Evolutionary conservation across 2,797 vertebrate species (phyloP).

Genomic region (Dipus sagitta): DNA sequence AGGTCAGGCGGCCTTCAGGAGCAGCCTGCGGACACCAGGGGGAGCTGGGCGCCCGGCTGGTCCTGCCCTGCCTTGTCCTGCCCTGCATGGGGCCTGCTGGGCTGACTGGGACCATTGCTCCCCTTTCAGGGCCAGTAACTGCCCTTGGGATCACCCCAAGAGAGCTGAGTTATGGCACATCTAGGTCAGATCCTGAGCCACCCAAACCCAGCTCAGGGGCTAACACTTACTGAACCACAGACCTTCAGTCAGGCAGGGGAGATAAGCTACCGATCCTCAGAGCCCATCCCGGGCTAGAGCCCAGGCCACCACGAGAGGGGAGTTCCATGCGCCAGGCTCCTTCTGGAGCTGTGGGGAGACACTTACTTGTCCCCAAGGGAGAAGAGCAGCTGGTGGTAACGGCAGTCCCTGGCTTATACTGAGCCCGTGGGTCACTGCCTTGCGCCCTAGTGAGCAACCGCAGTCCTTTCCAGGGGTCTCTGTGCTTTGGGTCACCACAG

Average conservation of each 20-base stretch:
- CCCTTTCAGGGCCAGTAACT: neutral
- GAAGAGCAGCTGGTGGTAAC: fast-evolving
- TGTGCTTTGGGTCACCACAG: neutral
- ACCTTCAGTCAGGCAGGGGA: fast-evolving
- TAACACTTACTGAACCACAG: neutral
- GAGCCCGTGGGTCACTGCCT: neutral
- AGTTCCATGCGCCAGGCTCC: neutral
- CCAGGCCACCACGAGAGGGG: fast-evolving
- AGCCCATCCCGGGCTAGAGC: fast-evolving
- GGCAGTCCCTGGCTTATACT: fast-evolving
- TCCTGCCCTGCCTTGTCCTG: neutral
- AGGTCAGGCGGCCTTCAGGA: slow-evolving; percentile 25
- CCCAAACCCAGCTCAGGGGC: fast-evolving
- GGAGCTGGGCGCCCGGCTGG: slow-evolving; percentile 58
- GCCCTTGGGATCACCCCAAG: neutral
- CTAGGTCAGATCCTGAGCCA: neutral
- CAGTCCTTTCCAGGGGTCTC: neutral
- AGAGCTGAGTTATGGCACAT: too few species aligned
- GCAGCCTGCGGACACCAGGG: slow-evolving; percentile 55
- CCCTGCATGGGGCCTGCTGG: neutral
- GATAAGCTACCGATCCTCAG: too few species aligned
- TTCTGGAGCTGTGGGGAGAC: neutral
- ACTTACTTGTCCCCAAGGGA: too few species aligned
- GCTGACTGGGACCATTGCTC: too few species aligned
- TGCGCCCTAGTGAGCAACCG: neutral